A percentile compares a stretch with the other conserved stretches of the same genome.
Evolutionary conservation across 2,888 invertebrate species (phyloP).

Genomic region (Drosophila nr. perissopoda): DNA sequence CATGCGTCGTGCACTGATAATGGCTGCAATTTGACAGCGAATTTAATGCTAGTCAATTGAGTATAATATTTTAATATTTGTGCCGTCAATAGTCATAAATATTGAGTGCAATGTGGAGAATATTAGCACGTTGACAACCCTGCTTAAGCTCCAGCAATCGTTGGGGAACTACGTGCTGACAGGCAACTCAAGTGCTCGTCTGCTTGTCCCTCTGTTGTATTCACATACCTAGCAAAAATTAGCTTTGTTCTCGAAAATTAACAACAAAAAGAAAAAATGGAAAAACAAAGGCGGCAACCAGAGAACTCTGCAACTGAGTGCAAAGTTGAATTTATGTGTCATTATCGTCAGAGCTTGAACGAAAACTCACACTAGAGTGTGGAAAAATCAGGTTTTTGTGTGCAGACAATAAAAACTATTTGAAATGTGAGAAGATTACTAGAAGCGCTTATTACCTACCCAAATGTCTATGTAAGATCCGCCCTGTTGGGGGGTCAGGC

Average conservation of each 20-base stretch:
- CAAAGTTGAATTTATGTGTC: slow-evolving; percentile 55
- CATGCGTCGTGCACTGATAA: slow-evolving; percentile 32
- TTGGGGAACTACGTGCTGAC: slow-evolving; percentile 51
- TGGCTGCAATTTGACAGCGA: slow-evolving; percentile 55
- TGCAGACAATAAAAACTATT: slow-evolving; percentile 29
- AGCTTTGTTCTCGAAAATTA: slow-evolving; percentile 17
- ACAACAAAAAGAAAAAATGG: slow-evolving; percentile 16
- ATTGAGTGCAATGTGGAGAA: slow-evolving; percentile 35
- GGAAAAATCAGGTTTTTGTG: slow-evolving; percentile 27
- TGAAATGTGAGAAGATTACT: not conserved
- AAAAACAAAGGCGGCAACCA: slow-evolving; percentile 2
- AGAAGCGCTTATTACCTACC: not conserved
- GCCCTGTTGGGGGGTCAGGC: not conserved
- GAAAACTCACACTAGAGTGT: slow-evolving; percentile 57
- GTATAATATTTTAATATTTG: slow-evolving; percentile 22
- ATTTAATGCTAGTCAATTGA: slow-evolving; percentile 44
- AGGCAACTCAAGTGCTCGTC: slow-evolving; percentile 32
- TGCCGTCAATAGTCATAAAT: slow-evolving; percentile 34
- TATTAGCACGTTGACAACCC: slow-evolving; percentile 57
- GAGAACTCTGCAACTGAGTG: slow-evolving; percentile 33
- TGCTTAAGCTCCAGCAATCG: slow-evolving; percentile 32
- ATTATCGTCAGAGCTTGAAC: slow-evolving; percentile 18
- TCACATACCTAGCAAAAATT: slow-evolving; percentile 4
- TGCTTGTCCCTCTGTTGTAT: slow-evolving; percentile 2
- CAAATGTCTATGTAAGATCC: not conserved